These are phyloP conservation scores for Scytalopus superciliaris DNA, from an alignment of 2,113 vertebrate species.

Conservation along the genomic window DNA sequence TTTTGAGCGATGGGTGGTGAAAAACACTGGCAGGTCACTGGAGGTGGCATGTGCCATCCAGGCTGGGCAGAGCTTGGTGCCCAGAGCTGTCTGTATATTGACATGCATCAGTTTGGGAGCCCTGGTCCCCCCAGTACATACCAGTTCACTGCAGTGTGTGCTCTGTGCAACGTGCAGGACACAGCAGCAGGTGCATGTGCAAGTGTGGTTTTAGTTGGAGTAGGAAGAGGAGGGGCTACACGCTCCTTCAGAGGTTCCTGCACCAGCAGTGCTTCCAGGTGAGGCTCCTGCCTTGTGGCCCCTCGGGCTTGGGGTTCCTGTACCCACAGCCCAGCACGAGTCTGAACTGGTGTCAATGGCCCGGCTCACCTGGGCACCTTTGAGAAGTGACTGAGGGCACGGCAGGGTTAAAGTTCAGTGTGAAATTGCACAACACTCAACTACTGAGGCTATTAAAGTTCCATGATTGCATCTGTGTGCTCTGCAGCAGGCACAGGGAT, in stretches of 20 bases:
- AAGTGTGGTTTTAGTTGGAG: neutral
- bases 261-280: fast-evolving
- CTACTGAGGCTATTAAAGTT: neutral
- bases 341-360: neutral
- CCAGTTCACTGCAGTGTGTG: fast-evolving
- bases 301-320: fast-evolving
- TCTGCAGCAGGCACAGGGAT: fast-evolving
- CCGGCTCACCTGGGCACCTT: neutral
- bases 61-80: neutral
- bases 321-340: fast-evolving
- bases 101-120: neutral
- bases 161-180: fast-evolving
- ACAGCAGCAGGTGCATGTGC: neutral
- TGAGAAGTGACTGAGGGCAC: neutral
- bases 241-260: fast-evolving
- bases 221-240: neutral
- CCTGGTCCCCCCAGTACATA: fast-evolving
- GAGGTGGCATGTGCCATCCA: neutral
- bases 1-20: neutral
- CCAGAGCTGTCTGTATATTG: fast-evolving
- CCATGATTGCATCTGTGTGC: fast-evolving
- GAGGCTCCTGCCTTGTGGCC: neutral
- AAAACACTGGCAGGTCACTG: neutral
- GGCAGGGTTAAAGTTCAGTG: neutral
- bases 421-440: neutral